phyloP scores from a whole-genome alignment of 1,140 invertebrate species.

The Lordiphosa clarofinis region DNA sequence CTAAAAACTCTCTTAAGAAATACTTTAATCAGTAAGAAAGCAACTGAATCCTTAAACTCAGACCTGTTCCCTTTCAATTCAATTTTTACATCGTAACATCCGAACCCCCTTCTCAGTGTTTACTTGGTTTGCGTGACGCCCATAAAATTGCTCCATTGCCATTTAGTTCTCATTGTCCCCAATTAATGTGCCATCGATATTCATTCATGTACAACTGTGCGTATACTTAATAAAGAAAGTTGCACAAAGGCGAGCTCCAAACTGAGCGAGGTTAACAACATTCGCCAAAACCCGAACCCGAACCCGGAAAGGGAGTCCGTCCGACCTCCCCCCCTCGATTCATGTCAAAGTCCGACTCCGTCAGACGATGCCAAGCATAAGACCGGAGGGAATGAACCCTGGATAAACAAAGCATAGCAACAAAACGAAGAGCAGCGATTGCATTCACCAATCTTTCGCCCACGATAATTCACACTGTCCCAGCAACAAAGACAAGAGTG shows the following conservation, averaged over 20 bases:
- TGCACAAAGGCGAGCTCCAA: constrained; percentile 41
- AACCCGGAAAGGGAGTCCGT: constrained; percentile 53
- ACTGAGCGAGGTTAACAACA: constrained; percentile 57
- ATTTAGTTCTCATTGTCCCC: background rate
- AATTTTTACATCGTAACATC: too few relatives aligned
- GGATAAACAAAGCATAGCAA: background rate
- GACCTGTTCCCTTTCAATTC: too few relatives aligned
- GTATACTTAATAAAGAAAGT: constrained; percentile 41
- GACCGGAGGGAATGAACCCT: background rate
- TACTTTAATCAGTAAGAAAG: too few relatives aligned
- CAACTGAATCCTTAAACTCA: too few relatives aligned
- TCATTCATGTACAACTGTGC: constrained; percentile 19
- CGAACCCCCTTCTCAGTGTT: too few relatives aligned
- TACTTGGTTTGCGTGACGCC: background rate
- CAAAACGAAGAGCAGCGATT: constrained; percentile 6
- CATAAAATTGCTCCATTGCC: background rate
- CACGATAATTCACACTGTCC: constrained; percentile 13
- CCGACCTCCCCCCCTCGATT: constrained; percentile 9
- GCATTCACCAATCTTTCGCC: constrained; percentile 24
- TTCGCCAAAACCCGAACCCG: constrained; percentile 16
- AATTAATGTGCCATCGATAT: constrained; percentile 1
- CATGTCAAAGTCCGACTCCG: constrained; percentile 18
- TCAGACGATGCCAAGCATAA: constrained; percentile 8
- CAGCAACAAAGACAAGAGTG: background rate
- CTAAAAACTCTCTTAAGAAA: too few relatives aligned